Base-by-base conservation (phyloP, 2,888 invertebrate species). In the Patella depressa region DNA sequence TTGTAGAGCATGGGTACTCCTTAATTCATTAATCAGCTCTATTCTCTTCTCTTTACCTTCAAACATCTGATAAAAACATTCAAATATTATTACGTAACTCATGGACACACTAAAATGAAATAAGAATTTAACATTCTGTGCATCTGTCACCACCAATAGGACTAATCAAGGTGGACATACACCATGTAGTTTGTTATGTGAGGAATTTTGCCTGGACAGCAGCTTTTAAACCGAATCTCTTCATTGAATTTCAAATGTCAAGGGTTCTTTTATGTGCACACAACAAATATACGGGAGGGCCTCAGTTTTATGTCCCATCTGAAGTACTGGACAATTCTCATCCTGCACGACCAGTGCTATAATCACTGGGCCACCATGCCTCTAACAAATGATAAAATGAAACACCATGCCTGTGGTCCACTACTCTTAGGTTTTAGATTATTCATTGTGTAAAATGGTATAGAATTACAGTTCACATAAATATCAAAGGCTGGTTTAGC, bases 21-120 rank as follows among this genome's bases (percentile, higher is more conserved):
- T 94, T 87, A 96, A 88, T 92, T 96, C 95, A 76, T 94, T 93
- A 1, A 96, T 95, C 79, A 96, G 90, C 86, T 95, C 95, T 29
- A 93, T 93, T 34, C 95, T 94, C 76, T 94, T 93, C 78, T 94
- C 94, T 78, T 95, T 93, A 0, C 95, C 95, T 89, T 95, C 94
- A 88, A 93, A 94, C 93, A 95, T 95, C 95, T 95, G 84, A 45
- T 45, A 45, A 0, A 82, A 59, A 72, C 14, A 73, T 17, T 3
- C 15, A 73, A 75, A 7, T 57, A 53, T 24, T 34, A 12, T 29
- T 19, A 72, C 34, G 12, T 5, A 72, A 24, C 57, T 57, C 29
- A 19, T 53, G 34, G 53, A 57, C 14, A 3, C 3, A 15, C 14
- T 59, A 11, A 17, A 24, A 0, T 24, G 24, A 24, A 24, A 24